Conservation (phyloP, 64 coral and sea anemone species). For the Montipora capricornis region DNA sequence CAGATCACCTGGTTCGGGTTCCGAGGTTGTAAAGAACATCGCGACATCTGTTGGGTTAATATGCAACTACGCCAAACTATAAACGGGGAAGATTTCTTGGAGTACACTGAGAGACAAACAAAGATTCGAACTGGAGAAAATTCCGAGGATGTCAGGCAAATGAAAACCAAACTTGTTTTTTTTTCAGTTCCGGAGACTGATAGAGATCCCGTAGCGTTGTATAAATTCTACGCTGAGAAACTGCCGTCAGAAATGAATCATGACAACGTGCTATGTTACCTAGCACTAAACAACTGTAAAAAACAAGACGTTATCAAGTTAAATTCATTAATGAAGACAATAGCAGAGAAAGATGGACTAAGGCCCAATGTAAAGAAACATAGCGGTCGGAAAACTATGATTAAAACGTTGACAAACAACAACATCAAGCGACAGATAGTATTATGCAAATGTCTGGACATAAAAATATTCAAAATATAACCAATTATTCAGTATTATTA, state of each 20-base stretch:
- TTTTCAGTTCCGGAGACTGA: constrained; percentile 60
- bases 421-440: background rate
- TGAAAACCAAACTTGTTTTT: constrained; percentile 43
- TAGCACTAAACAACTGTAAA: constrained; percentile 29
- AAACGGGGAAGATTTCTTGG: constrained; percentile 33
- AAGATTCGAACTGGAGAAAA: constrained; percentile 60
- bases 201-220: constrained; percentile 38
- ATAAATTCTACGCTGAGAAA: constrained; percentile 57
- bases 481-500: too few species aligned
- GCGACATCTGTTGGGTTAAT: constrained; percentile 43
- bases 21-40: constrained; percentile 65
- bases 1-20: constrained; percentile 34
- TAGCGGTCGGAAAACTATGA: too few species aligned
- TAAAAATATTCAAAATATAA: constrained; percentile 49
- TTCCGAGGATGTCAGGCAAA: constrained; percentile 1
- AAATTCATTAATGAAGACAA: too few species aligned
- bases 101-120: constrained; percentile 65
- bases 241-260: constrained; percentile 51
- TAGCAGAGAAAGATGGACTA: too few species aligned
- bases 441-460: constrained; percentile 29
- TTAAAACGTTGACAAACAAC: constrained; percentile 8
- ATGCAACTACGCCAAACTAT: background rate
- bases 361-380: too few species aligned
- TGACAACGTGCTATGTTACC: constrained; percentile 28
- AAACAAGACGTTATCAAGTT: too few species aligned